phyloP scores from a whole-genome alignment of 30 jellyfish, hydroid and myxozoan genomes.

The Catostylus mosaicus region DNA sequence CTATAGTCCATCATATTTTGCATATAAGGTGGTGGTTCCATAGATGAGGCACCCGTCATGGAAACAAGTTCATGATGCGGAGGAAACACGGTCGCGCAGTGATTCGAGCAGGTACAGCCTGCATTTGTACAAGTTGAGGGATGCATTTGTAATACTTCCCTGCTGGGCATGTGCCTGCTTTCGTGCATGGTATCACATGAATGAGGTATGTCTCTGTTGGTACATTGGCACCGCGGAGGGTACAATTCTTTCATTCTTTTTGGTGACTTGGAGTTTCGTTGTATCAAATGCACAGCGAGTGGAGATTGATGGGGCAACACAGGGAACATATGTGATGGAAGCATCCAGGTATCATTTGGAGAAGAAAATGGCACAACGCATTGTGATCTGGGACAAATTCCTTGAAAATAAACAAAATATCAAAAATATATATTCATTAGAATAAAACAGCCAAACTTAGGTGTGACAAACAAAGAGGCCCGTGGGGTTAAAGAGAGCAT shows the following conservation, averaged over 20 bases:
- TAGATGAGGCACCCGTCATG: neutral
- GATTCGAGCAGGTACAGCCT: slow-evolving; percentile 36
- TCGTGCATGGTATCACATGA: neutral
- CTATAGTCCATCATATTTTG: neutral
- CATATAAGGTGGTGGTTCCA: neutral
- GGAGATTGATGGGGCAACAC: slow-evolving; percentile 36
- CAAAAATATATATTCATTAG: too few species aligned
- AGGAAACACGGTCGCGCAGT: slow-evolving; percentile 4
- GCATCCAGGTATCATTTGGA: slow-evolving; percentile 35
- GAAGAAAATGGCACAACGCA: slow-evolving; percentile 14
- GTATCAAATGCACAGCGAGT: slow-evolving; percentile 1
- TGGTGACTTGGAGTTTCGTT: slow-evolving; percentile 6
- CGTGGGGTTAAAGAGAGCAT: too few species aligned
- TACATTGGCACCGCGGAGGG: slow-evolving; percentile 4
- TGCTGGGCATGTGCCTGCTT: neutral
- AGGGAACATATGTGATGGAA: slow-evolving; percentile 26
- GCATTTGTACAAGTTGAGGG: neutral
- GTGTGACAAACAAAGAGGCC: too few species aligned
- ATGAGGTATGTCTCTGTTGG: neutral
- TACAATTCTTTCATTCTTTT: slow-evolving; percentile 12
- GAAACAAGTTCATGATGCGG: slow-evolving; percentile 16
- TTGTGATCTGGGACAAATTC: slow-evolving; percentile 23
- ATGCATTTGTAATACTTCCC: neutral
- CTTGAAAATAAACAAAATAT: neutral
- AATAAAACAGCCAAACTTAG: too few species aligned